Conservation (phyloP, 2,888 invertebrate genomes). For the Serripes groenlandicus region DNA sequence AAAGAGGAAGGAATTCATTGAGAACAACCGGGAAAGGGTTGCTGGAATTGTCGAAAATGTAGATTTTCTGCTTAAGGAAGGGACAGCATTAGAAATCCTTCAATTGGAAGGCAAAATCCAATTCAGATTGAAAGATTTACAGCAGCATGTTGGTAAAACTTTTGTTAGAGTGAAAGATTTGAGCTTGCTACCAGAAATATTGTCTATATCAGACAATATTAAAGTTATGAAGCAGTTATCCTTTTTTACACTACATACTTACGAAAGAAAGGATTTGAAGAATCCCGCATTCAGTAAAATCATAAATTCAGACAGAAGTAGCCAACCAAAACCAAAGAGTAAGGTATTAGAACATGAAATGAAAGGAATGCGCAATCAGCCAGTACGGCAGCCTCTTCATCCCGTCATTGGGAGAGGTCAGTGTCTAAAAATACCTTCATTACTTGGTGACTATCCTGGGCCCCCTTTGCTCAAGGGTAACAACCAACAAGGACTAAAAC, state of each 20-base stretch:
- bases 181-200: slow-evolving; percentile 6
- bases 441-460: slow-evolving; percentile 12
- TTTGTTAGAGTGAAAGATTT: background rate
- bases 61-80: slow-evolving; percentile 40
- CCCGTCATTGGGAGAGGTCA: background rate
- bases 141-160: background rate
- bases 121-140: background rate
- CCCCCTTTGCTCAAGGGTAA: background rate
- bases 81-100: slow-evolving; percentile 38
- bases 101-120: slow-evolving; percentile 18
- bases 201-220: background rate
- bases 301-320: background rate
- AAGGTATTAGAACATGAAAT: background rate
- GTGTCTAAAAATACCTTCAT: background rate
- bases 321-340: background rate
- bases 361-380: background rate
- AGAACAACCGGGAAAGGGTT: background rate
- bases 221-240: background rate
- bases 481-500: background rate
- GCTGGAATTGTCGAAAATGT: background rate
- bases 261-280: background rate
- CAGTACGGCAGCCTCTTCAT: background rate
- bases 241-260: background rate
- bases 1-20: slow-evolving; percentile 17
- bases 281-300: background rate